These are phyloP conservation scores for Glaucidium brasilianum DNA, from an alignment of 2,113 vertebrate genomes.

Conservation along the genomic window DNA sequence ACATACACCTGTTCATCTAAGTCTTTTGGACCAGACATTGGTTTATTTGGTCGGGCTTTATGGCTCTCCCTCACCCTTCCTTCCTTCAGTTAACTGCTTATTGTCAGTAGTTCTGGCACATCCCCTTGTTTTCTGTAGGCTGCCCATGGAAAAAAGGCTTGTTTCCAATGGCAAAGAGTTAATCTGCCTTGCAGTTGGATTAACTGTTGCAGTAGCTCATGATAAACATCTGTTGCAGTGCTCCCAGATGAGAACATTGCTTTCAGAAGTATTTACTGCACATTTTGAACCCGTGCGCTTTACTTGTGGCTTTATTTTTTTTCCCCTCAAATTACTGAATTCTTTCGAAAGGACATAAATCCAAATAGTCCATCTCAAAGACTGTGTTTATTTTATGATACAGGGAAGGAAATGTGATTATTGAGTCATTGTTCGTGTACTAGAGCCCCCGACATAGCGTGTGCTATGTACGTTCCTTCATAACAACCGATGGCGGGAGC, in stretches of 20 bases:
- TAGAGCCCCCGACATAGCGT: background rate
- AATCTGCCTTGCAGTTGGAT: background rate
- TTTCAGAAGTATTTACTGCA: conserved; percentile 32
- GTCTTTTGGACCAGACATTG: conserved; percentile 3
- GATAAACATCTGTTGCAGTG: conserved; percentile 55
- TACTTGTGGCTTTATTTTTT: background rate
- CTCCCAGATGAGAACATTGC: conserved; percentile 34
- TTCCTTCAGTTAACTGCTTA: conserved; percentile 18
- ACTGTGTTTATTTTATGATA: conserved; percentile 1
- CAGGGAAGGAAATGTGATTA: background rate
- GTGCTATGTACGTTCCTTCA: background rate
- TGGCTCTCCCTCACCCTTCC: background rate
- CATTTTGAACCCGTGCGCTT: background rate
- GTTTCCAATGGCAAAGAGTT: conserved; percentile 22
- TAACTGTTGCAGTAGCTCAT: conserved; percentile 44
- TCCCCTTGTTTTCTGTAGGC: background rate
- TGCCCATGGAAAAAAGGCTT: background rate
- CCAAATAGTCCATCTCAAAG: background rate
- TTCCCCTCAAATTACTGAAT: background rate
- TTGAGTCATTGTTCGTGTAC: background rate
- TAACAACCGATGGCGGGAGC: background rate
- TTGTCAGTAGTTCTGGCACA: background rate
- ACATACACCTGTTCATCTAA: conserved; percentile 39
- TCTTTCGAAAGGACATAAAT: background rate
- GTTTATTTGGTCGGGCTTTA: conserved; percentile 13